Base-by-base conservation (phyloP, 2,888 invertebrate species). In the Limnephilus lunatus region DNA sequence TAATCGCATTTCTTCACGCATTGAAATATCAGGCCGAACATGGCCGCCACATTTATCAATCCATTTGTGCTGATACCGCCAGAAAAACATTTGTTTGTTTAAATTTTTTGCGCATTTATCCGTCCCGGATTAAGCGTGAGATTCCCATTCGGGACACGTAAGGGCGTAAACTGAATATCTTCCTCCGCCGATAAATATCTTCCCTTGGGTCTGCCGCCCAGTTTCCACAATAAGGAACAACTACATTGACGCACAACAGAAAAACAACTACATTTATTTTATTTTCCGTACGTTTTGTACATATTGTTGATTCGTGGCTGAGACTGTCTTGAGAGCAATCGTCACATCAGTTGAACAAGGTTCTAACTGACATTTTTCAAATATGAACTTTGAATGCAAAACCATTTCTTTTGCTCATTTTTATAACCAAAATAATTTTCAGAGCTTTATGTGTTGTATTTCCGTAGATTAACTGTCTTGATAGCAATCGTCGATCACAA, bases 131-230 rank as follows among this genome's bases (percentile, higher is more conserved):
- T 44, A 89, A 89, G 89, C 35, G 88, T 7, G 44, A 89, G 83
- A 91, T 93, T 91, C 85, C 68, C 90, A 93, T 92, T 93, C 93
- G 44, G 31, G 86, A 90, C 93, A 93, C 93, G 93, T 89, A 87
- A 81, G 91, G 90, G 92, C 91, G 92, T 93, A 93, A 93, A 93
- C 93, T 93, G 93, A 93, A 93, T 93, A 93, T 93, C 93, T 91
- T 90, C 83, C 90, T 91, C 44, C 31, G 31, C n/a, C 90, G 91
- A 91, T 92, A 92, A 92, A 92, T 91, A 92, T 92, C 91, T 89
- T 53, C 48, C 80, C n/a, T 14, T 81, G 91, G 82, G 31, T 39
- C 44, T n/a, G n/a, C 85, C 85, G 85, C 86, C 86, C 86, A 39
- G 86, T 30, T 44, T 39, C 86, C 30, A 30, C 86, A 86, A 86